Percentiles rank a stretch among this genome's conserved stretches.
Evolutionary conservation across 2,113 vertebrate genomes (phyloP).

Genomic region (Furnarius figulus): DNA sequence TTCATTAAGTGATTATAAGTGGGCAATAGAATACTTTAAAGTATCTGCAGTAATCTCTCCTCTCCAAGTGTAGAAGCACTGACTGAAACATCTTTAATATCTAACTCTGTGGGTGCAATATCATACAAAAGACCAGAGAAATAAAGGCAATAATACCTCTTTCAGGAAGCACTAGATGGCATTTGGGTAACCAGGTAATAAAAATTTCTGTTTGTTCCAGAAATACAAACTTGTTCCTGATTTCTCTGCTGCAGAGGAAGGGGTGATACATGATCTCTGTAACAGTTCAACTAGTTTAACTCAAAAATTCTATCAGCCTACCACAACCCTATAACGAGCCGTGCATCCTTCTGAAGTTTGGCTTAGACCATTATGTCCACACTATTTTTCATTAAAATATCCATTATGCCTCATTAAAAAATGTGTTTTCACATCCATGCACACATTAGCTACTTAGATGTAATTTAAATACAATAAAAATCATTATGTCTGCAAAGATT

Average conservation of each 20-base stretch:
- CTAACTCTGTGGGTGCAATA: background rate
- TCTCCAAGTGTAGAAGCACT: background rate
- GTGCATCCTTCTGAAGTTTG: background rate
- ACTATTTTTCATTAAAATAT: background rate
- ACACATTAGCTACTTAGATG: background rate
- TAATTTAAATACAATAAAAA: background rate
- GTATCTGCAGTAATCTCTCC: background rate
- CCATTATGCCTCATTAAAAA: background rate
- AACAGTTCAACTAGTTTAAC: background rate
- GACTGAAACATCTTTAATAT: background rate
- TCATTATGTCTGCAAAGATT: background rate
- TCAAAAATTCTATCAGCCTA: background rate
- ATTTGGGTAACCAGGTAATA: background rate
- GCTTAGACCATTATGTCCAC: background rate
- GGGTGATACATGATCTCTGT: background rate
- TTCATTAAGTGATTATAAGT: background rate
- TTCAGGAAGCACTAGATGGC: background rate
- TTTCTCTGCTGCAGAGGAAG: background rate
- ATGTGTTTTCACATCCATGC: background rate
- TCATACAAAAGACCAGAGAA: background rate
- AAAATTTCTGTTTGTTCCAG: background rate
- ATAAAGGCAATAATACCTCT: background rate
- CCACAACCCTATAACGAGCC: accelerated
- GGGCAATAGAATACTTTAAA: background rate
- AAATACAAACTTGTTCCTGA: background rate